Evolutionary conservation across 2,888 invertebrate species (phyloP), one percentile per base, ranked within the genome.

Genomic region (Deilephila porcellus): DNA sequence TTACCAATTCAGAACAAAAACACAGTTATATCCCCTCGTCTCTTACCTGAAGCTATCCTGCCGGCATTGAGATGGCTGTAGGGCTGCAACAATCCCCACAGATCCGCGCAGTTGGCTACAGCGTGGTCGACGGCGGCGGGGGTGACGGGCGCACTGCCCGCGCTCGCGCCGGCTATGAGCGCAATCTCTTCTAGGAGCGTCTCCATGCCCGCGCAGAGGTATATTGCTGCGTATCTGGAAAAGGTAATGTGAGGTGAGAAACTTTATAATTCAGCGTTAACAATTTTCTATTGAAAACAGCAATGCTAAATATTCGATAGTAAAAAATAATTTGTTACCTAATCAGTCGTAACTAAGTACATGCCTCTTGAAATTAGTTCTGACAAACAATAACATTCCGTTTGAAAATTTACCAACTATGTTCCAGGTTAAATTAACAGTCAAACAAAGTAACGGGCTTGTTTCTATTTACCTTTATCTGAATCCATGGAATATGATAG

Each of bases 1-100:
- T n/a, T 5, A 32, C 5, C 32, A 32, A 32, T 37, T 6, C 29
- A 53, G 32, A 60, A 37, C 6, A 52, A 1, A 11, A 8, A 6
- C 2, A 2, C 8, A 20, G 34, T 1, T 29, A 32, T 32, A 32
- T 3, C 4, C 1, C 11, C 3, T 71, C 4, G 8, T 52, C 4
- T 32, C 20, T 78, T 88, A 97, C 97, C 98, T 78, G 98, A 97
- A 29, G 98, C 98, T 45, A 98, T 96, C 79, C 98, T 95, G 0
- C 98, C 98, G 3, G 98, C 98, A 88, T 98, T 98, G 17, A 98
- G 92, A 90, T 98, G 98, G 67, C 98, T 98, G 86, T 98, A 98
- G 0, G 98, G 98, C 86, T 98, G 98, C 75, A 98, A 90, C 67
- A 98, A 92, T 0, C 98, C 98, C 98, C 98, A 98, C 73, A 98